Percentiles rank a stretch among this genome's conserved stretches.
These are phyloP conservation scores for Agriopis aurantiaria DNA, from an alignment of 2,888 invertebrate genomes.

Conservation along the genomic window DNA sequence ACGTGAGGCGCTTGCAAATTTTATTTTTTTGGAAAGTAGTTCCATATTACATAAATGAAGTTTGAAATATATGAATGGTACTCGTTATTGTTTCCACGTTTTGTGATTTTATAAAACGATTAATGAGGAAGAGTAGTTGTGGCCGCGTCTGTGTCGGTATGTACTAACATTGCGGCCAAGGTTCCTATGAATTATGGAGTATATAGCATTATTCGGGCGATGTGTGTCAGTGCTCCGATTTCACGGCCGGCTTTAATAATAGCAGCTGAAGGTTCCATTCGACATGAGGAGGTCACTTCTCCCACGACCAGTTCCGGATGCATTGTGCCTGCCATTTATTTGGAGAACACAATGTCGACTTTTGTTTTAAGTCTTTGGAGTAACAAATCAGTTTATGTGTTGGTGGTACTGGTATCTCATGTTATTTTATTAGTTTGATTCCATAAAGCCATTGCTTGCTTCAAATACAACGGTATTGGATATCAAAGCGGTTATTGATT, in stretches of 20 bases:
- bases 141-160: constrained; percentile 41
- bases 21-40: too few relatives aligned
- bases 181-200: constrained; percentile 84
- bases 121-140: constrained; percentile 46
- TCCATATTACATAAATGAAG: too few relatives aligned
- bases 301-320: constrained; percentile 71
- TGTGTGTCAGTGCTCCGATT: constrained; percentile 81
- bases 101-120: constrained; percentile 22
- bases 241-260: constrained; percentile 82
- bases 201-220: constrained; percentile 83
- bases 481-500: background rate
- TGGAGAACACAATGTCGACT: constrained; percentile 41
- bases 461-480: background rate
- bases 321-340: constrained; percentile 53
- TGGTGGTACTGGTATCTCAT: background rate
- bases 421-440: background rate
- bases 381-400: constrained; percentile 14
- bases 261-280: constrained; percentile 79
- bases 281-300: constrained; percentile 77
- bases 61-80: background rate
- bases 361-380: constrained; percentile 30
- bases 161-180: constrained; percentile 78
- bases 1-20: too few relatives aligned
- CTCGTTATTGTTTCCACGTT: constrained; percentile 25
- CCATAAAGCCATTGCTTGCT: background rate